A percentile compares a stretch with the other conserved stretches of the same genome.
phyloP scores from a whole-genome alignment of 1,140 invertebrate genomes.

The Cephus cinctus region DNA sequence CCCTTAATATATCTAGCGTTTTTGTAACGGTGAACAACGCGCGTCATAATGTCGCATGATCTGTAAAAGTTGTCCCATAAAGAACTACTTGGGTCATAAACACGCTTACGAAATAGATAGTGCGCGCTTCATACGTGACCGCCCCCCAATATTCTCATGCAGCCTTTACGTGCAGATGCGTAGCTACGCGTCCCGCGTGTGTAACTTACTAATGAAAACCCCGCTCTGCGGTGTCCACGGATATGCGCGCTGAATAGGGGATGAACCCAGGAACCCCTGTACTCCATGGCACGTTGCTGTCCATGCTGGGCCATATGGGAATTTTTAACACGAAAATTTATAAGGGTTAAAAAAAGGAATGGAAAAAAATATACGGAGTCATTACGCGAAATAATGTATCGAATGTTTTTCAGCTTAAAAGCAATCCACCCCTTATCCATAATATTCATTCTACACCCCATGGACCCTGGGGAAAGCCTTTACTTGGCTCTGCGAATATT shows the following conservation, averaged over 20 bases:
- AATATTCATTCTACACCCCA: too few species aligned
- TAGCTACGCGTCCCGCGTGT: neutral
- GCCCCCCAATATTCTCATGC: neutral
- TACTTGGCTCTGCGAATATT: too few species aligned
- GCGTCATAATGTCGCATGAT: neutral
- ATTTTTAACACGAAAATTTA: neutral
- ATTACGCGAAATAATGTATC: neutral
- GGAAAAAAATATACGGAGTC: neutral
- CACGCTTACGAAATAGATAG: neutral
- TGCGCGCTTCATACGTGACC: neutral
- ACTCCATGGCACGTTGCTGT: too few species aligned
- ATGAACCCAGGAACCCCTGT: neutral
- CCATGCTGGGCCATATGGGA: too few species aligned
- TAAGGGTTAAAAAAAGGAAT: neutral
- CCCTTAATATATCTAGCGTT: too few species aligned
- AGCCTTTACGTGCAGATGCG: neutral
- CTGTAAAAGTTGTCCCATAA: neutral
- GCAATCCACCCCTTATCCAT: too few species aligned
- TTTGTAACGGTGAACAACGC: too few species aligned
- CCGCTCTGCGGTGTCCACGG: neutral
- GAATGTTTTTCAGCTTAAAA: neutral
- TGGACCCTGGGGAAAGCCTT: too few species aligned
- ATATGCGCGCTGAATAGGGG: neutral
- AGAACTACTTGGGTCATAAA: neutral
- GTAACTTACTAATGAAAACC: slow-evolving; percentile 7